phyloP scores from a whole-genome alignment of 2,113 vertebrate species.

The Cheirogaleus medius region DNA sequence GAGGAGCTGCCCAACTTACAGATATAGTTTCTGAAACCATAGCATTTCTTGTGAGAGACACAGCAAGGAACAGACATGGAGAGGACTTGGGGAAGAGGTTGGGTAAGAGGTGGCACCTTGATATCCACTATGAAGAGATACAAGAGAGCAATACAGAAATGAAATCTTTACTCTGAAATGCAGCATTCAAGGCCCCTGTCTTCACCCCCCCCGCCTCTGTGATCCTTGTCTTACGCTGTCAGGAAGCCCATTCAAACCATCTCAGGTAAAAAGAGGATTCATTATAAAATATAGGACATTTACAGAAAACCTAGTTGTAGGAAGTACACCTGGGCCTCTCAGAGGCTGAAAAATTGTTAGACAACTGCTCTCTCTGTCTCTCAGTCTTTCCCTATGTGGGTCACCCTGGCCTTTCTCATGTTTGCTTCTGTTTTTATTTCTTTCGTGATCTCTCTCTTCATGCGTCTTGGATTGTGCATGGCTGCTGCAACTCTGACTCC shows the following conservation, averaged over 20 bases:
- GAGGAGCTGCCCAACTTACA: neutral
- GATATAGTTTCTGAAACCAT: neutral
- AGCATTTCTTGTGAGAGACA: neutral
- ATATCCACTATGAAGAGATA: neutral
- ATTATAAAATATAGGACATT: neutral
- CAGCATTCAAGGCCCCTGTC: neutral
- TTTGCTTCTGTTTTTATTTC: neutral
- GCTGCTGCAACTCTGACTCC: neutral
- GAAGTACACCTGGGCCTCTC: neutral
- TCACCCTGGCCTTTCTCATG: neutral
- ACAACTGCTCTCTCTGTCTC: neutral
- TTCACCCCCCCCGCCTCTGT: neutral
- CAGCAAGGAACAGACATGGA: neutral
- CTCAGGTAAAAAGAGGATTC: neutral
- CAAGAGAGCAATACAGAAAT: neutral
- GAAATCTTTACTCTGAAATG: neutral
- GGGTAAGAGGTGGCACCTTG: neutral
- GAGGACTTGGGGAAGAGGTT: neutral
- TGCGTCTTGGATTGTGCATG: too few species aligned
- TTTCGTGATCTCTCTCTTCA: neutral
- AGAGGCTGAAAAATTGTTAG: neutral
- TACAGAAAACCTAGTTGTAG: neutral
- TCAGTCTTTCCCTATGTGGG: neutral
- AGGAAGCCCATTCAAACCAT: neutral
- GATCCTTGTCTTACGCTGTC: neutral